Conservation (phyloP, 2,888 invertebrate species). For the Muscina levida region DNA sequence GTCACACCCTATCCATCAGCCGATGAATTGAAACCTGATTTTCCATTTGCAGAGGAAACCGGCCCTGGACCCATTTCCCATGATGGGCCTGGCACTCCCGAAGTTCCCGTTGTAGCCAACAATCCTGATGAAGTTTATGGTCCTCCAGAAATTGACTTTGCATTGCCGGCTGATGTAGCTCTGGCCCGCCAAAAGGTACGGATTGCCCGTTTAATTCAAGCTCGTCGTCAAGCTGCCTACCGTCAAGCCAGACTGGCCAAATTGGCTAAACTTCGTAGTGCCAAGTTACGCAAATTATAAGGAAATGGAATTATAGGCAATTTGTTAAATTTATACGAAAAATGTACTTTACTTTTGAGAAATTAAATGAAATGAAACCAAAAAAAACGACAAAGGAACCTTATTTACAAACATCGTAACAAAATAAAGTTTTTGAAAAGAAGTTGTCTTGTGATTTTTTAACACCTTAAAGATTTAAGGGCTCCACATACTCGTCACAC, state of each 20-base stretch:
- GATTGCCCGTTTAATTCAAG: constrained; percentile 71
- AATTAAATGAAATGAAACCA: too few relatives aligned
- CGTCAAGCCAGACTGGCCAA: constrained; percentile 67
- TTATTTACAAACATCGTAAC: too few relatives aligned
- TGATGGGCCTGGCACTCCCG: constrained; percentile 75
- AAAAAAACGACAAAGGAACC: too few relatives aligned
- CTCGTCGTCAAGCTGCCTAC: constrained; percentile 67
- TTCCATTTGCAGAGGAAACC: constrained; percentile 62
- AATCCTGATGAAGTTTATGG: constrained; percentile 74
- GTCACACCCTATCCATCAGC: constrained; percentile 66
- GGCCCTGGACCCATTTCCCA: constrained; percentile 70
- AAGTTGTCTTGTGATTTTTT: too few relatives aligned
- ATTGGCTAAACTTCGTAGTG: constrained; percentile 44
- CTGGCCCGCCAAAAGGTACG: constrained; percentile 61
- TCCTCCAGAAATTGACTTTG: constrained; percentile 70
- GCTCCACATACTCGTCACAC: too few relatives aligned
- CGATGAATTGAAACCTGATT: constrained; percentile 65
- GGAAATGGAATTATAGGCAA: constrained; percentile 36
- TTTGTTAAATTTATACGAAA: constrained; percentile 35
- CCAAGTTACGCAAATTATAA: constrained; percentile 54
- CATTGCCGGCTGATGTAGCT: constrained; percentile 47
- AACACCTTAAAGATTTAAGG: too few relatives aligned
- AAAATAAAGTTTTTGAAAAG: too few relatives aligned
- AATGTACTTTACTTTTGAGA: too few relatives aligned
- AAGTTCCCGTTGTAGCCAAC: constrained; percentile 68